Conservation (phyloP, 2,797 vertebrate species). For the Arrhamphus sclerolepis region DNA sequence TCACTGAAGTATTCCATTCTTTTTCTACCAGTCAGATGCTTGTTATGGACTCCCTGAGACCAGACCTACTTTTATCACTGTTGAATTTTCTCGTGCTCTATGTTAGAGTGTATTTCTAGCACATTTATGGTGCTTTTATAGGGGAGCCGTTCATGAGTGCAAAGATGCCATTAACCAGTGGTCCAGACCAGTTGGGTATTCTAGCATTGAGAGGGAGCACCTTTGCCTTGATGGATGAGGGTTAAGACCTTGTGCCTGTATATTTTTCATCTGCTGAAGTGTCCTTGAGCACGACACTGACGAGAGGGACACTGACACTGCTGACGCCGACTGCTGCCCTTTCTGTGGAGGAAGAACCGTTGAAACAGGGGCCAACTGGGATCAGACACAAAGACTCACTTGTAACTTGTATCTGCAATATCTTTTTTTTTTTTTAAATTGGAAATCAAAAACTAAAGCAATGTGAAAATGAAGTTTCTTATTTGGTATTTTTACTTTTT, state of each 20-base stretch:
- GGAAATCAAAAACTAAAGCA: background rate
- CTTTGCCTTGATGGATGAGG: constrained; percentile 1
- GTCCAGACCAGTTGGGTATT: constrained; percentile 19
- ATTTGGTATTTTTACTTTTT: constrained; percentile 37
- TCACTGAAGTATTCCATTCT: constrained; percentile 65
- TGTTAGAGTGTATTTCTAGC: constrained; percentile 96
- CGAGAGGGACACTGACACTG: constrained; percentile 21
- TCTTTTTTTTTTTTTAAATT: constrained; percentile 6
- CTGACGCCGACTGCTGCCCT: constrained; percentile 24
- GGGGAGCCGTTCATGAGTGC: constrained; percentile 45
- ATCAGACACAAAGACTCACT: constrained; percentile 19
- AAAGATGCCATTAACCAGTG: constrained; percentile 48
- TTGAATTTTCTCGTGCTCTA: constrained; percentile 91
- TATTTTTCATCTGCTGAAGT: constrained; percentile 21
- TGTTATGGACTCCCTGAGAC: constrained; percentile 67
- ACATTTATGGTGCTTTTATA: constrained; percentile 89
- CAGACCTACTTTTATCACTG: constrained; percentile 80
- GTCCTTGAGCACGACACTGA: constrained; percentile 31
- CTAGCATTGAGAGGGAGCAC: constrained; percentile 3
- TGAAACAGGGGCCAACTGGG: constrained; percentile 1
- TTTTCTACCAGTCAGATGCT: constrained; percentile 72
- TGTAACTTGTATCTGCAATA: constrained; percentile 32
- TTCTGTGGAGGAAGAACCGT: constrained; percentile 14
- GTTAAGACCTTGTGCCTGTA: constrained; percentile 9
- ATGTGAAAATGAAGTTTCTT: constrained; percentile 22